phyloP scores from a whole-genome alignment of 1,140 invertebrate genomes.

The Tetramorium alpestre region DNA sequence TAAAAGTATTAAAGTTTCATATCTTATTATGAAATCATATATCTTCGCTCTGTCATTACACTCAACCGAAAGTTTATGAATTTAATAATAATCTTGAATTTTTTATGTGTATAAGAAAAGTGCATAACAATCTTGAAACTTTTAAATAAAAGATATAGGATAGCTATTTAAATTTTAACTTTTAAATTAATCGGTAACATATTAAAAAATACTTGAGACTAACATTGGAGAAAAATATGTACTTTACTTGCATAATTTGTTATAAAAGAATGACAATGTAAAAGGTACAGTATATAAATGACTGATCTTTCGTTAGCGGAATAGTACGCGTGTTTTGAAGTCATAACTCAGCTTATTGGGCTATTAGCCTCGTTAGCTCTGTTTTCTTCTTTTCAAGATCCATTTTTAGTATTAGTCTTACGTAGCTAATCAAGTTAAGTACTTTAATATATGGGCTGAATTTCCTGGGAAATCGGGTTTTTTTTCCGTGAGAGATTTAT shows the following conservation, averaged over 20 bases:
- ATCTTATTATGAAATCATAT: neutral
- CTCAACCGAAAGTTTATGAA: neutral
- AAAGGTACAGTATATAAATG: neutral
- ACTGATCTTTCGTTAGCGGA: neutral
- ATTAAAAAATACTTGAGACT: neutral
- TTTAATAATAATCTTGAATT: too few relatives aligned
- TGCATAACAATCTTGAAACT: neutral
- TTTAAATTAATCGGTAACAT: neutral
- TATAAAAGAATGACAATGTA: neutral
- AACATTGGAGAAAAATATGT: neutral
- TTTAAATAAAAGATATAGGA: too few relatives aligned
- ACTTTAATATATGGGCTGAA: neutral
- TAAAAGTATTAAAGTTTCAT: neutral
- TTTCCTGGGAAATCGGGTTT: conserved; percentile 38
- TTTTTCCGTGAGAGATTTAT: conserved; percentile 26
- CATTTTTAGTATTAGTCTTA: conserved; percentile 60
- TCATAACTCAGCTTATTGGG: conserved; percentile 63
- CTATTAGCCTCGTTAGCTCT: conserved; percentile 44
- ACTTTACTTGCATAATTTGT: neutral
- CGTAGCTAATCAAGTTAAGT: conserved; percentile 59
- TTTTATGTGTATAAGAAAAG: too few relatives aligned
- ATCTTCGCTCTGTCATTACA: neutral
- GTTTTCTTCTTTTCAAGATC: neutral
- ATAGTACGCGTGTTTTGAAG: conserved; percentile 59
- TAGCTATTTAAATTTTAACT: neutral